Conservation (phyloP, 2,797 vertebrate genomes). For the Odontamblyopus rebecca region DNA sequence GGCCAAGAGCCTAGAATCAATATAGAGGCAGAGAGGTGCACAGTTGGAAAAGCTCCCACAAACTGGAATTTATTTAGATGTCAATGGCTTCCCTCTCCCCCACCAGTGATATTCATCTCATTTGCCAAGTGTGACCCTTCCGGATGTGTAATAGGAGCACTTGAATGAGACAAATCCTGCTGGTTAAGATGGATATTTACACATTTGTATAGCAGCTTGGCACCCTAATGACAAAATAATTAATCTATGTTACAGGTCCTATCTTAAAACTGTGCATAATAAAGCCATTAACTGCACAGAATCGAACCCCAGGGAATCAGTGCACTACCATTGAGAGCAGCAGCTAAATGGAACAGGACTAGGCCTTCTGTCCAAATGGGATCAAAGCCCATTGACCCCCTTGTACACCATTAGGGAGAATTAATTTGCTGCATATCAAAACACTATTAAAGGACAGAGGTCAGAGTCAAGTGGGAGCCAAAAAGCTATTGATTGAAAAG, state of each 20-base stretch:
- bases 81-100: constrained; percentile 42
- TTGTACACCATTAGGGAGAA: constrained; percentile 81
- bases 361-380: constrained; percentile 69
- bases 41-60: constrained; percentile 54
- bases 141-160: constrained; percentile 51
- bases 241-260: constrained; percentile 60
- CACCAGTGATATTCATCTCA: constrained; percentile 50
- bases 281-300: constrained; percentile 57
- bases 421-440: constrained; percentile 91
- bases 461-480: constrained; percentile 73
- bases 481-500: constrained; percentile 83
- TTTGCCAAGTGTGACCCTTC: constrained; percentile 26
- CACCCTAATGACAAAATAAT: constrained; percentile 65
- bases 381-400: constrained; percentile 85
- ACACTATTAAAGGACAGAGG: constrained; percentile 81
- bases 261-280: constrained; percentile 62
- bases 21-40: constrained; percentile 51
- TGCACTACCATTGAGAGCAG: constrained; percentile 22
- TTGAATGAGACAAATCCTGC: constrained; percentile 53
- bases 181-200: constrained; percentile 68
- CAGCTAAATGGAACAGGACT: constrained; percentile 66
- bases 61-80: constrained; percentile 73
- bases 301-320: constrained; percentile 59
- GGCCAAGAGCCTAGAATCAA: constrained; percentile 73
- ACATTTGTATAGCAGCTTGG: constrained; percentile 59